These are phyloP conservation scores for Drosophila tristis DNA, from an alignment of 1,140 invertebrate species.

Conservation along the genomic window DNA sequence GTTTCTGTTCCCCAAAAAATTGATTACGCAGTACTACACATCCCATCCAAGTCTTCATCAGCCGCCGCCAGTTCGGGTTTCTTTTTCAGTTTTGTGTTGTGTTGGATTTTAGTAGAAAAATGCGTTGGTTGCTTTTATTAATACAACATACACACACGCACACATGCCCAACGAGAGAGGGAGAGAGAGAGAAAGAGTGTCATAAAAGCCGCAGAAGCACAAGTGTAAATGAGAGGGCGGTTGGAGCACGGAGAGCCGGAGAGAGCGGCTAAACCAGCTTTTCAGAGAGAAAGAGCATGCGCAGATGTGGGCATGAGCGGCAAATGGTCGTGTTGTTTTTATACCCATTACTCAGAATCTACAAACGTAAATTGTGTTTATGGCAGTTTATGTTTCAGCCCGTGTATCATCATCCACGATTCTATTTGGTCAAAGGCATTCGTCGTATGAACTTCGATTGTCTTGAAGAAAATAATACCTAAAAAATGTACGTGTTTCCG, in stretches of 20 bases:
- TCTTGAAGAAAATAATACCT: not conserved
- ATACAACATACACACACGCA: slow-evolving; percentile 59
- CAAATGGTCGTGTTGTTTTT: slow-evolving; percentile 4
- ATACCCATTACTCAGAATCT: no score
- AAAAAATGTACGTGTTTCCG: not conserved
- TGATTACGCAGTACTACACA: slow-evolving; percentile 74
- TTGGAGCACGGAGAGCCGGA: slow-evolving; percentile 10
- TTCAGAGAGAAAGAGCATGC: slow-evolving; percentile 56
- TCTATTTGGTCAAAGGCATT: no score
- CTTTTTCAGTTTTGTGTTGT: slow-evolving; percentile 51
- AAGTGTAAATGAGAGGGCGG: slow-evolving; percentile 47
- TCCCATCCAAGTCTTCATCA: slow-evolving; percentile 29
- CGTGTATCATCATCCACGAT: no score
- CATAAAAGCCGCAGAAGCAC: slow-evolving; percentile 36
- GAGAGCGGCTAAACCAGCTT: slow-evolving; percentile 51
- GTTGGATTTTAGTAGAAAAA: slow-evolving; percentile 69
- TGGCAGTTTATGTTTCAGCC: no score
- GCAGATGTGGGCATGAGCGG: slow-evolving; percentile 58
- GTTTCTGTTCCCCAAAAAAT: slow-evolving; percentile 42
- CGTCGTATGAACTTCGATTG: no score
- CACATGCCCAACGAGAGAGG: not conserved
- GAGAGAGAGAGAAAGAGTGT: slow-evolving; percentile 5
- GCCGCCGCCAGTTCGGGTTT: slow-evolving; percentile 40
- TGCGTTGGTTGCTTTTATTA: slow-evolving; percentile 81
- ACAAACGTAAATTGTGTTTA: no score